Evolutionary conservation across 2,888 invertebrate species (phyloP).

Genomic region (Thymelicus lineola): DNA sequence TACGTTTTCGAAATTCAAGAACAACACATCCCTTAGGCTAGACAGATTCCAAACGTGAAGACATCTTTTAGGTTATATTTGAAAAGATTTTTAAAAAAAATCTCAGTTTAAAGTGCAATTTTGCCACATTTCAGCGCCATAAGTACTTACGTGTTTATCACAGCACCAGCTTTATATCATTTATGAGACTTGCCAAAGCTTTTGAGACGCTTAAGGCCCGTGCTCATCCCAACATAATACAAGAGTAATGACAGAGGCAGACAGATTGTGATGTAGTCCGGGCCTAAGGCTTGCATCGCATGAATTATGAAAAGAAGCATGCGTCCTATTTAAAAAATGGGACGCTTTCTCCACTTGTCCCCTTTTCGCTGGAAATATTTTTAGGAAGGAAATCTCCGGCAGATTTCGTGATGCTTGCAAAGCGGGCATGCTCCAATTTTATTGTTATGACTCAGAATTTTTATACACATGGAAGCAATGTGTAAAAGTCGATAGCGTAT

Average conservation of each 20-base stretch:
- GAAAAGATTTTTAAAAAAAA: neutral
- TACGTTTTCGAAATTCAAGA: neutral
- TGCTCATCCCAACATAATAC: neutral
- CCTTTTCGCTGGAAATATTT: neutral
- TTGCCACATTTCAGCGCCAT: neutral
- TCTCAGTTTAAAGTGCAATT: slow-evolving; percentile 8
- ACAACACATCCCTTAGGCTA: neutral
- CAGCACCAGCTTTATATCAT: slow-evolving; percentile 4
- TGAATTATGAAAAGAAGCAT: neutral
- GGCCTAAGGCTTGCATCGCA: neutral
- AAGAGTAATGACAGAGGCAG: neutral
- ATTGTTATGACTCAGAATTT: too few relatives aligned
- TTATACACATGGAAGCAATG: too few relatives aligned
- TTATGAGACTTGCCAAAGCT: slow-evolving; percentile 23
- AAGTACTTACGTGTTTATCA: neutral
- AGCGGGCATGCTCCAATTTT: too few relatives aligned
- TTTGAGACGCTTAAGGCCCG: slow-evolving; percentile 7
- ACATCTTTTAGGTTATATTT: neutral
- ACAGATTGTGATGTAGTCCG: neutral
- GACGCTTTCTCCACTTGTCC: neutral
- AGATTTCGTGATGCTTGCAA: neutral
- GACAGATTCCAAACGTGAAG: neutral
- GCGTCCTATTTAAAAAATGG: neutral
- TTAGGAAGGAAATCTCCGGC: neutral
- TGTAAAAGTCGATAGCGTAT: too few relatives aligned